Base-by-base conservation (phyloP, 2,888 invertebrate genomes). In the Spicauda simplicius region DNA sequence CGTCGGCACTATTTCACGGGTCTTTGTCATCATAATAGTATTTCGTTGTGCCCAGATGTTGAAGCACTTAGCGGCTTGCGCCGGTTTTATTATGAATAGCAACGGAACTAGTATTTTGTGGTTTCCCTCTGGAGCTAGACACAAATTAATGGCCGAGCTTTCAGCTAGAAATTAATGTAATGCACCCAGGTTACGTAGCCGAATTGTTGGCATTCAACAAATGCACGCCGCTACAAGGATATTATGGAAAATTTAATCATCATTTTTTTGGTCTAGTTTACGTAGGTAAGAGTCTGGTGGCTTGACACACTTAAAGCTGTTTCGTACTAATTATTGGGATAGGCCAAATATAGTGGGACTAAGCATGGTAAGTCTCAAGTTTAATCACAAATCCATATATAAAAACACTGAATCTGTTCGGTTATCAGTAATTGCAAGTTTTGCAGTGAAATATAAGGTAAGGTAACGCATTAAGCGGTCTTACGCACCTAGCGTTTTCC, bases 131-230 rank as follows among this genome's bases (percentile, higher is more conserved):
- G 81, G 85, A 88, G 85, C 85, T 85, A 87, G 89, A 87, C 90
- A 83, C 91, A 89, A 92, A 92, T 91, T 91, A 91, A 91, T 91
- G 89, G 84, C 85, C 83, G 81, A 80, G 89, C 90, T 91, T 89
- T 90, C 89, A 88, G 90, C 91, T 88, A 80, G 85, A 89, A 90
- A 91, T 91, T 91, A 92, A 91, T 92, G 91, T 90, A 90, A 92
- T 91, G 90, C 88, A 91, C 91, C 89, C 83, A 86, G 86, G 88
- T 87, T 87, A 88, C 86, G 85, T 81, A 82, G 88, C 86, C 61
- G 87, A 89, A 90, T 87, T 89, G 91, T 87, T 85, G 83, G 87
- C 85, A 82, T 86, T 87, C 86, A 85, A 83, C 85, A 84, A 86
- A 90, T 88, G 14, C 41, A 3, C 12, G 41, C 33, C 25, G 25